Conservation (phyloP, 35 echinoderm and acorn worm genomes). For the Heliocidaris tuberculata region DNA sequence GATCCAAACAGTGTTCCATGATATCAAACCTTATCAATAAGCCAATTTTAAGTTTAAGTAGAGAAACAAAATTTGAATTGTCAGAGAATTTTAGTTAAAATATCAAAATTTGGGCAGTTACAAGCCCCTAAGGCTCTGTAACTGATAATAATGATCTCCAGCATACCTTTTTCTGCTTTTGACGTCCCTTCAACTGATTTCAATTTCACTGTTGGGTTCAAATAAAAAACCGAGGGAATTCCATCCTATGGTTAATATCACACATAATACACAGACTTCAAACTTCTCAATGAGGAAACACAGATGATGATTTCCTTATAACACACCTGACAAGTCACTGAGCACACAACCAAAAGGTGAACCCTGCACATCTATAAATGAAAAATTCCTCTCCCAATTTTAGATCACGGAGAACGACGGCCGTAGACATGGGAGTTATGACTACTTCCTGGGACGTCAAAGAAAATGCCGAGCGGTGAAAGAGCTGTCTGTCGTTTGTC, state of each 20-base stretch:
- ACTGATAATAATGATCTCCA: no score
- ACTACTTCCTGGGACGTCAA: neutral
- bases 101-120: no score
- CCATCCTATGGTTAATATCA: neutral
- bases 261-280: neutral
- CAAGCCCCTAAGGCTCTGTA: no score
- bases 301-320: neutral
- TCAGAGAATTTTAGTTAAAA: no score
- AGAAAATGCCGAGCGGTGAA: neutral
- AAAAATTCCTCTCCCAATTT: neutral
- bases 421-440: neutral
- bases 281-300: neutral
- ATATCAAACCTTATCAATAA: no score
- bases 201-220: neutral
- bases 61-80: no score
- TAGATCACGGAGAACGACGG: neutral
- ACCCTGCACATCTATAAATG: neutral
- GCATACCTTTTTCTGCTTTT: neutral
- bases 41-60: no score
- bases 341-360: neutral
- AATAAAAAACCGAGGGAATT: neutral
- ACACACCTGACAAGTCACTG: neutral
- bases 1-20: no score
- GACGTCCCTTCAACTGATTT: neutral
- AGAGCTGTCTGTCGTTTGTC: constrained; percentile 7